These are phyloP conservation scores for Augochlora pura DNA, from an alignment of 1,140 invertebrate species.

Conservation along the genomic window DNA sequence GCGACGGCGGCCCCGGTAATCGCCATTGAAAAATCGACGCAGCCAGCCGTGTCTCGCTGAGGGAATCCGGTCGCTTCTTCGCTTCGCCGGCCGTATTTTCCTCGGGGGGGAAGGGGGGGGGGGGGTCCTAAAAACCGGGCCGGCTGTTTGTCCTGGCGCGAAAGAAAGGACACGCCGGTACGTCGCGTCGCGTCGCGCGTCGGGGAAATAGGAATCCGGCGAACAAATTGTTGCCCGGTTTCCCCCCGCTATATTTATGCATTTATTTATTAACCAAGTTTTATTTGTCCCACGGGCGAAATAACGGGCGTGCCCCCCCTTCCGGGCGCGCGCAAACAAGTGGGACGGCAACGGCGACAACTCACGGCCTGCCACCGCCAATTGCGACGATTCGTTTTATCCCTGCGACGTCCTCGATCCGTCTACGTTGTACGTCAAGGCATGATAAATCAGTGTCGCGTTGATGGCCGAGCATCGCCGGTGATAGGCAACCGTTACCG, in stretches of 20 bases:
- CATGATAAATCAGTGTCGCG: slow-evolving; percentile 63
- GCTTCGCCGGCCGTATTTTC: neutral
- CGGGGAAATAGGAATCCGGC: slow-evolving; percentile 21
- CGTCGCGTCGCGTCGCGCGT: too few relatives aligned
- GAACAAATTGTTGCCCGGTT: slow-evolving; percentile 43
- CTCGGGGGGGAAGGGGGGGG: neutral
- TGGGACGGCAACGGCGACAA: slow-evolving; percentile 51
- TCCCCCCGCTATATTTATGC: slow-evolving; percentile 51
- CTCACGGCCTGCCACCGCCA: slow-evolving; percentile 60
- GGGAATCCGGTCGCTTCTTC: neutral
- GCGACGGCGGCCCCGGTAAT: neutral
- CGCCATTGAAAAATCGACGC: neutral
- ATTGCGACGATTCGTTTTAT: slow-evolving; percentile 63
- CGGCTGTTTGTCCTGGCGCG: neutral
- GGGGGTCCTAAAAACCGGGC: neutral
- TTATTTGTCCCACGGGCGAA: slow-evolving; percentile 53
- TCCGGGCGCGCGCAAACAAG: slow-evolving; percentile 58
- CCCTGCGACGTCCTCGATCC: slow-evolving; percentile 59
- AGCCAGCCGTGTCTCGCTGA: neutral
- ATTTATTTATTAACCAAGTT: slow-evolving; percentile 66
- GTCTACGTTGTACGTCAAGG: slow-evolving; percentile 63
- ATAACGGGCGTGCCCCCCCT: too few relatives aligned
- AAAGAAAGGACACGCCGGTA: too few relatives aligned
- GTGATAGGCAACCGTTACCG: slow-evolving; percentile 40
- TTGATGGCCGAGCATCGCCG: slow-evolving; percentile 50